Percentiles rank a stretch among this genome's conserved stretches.
Conservation (phyloP, 2,888 invertebrate species). For the Chrysolina americana region DNA sequence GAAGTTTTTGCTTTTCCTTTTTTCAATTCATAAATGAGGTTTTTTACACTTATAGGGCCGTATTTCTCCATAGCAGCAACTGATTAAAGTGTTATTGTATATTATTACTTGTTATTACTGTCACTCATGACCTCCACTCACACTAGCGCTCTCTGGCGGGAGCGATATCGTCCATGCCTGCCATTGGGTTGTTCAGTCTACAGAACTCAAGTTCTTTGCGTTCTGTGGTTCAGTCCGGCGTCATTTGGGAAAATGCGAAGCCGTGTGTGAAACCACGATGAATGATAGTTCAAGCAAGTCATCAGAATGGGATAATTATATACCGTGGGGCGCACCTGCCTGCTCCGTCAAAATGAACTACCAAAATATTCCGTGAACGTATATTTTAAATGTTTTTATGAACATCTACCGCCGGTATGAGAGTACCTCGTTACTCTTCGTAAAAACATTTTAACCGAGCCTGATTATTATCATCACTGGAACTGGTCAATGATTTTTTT, state of each 20-base stretch:
- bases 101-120: no score
- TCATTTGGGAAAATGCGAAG: background rate
- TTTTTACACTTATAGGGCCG: no score
- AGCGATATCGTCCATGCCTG: no score
- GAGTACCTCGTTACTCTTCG: background rate
- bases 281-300: slow-evolving; percentile 12
- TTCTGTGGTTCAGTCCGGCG: background rate
- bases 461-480: slow-evolving; percentile 1
- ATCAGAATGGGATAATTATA: slow-evolving; percentile 1
- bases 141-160: no score
- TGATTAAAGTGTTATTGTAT: no score
- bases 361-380: background rate
- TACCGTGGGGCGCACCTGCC: background rate
- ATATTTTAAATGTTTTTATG: slow-evolving; percentile 5
- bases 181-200: no score
- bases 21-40: no score
- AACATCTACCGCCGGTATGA: background rate
- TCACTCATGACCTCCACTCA: no score
- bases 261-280: background rate
- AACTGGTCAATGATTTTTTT: slow-evolving; percentile 7
- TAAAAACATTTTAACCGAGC: background rate
- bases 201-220: no score
- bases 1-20: no score
- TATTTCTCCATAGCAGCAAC: no score
- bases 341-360: background rate